Percentiles rank a stretch among this genome's conserved stretches.
Evolutionary conservation across 2,113 vertebrate genomes (phyloP).

Genomic region (Herpetotheres cachinnans): DNA sequence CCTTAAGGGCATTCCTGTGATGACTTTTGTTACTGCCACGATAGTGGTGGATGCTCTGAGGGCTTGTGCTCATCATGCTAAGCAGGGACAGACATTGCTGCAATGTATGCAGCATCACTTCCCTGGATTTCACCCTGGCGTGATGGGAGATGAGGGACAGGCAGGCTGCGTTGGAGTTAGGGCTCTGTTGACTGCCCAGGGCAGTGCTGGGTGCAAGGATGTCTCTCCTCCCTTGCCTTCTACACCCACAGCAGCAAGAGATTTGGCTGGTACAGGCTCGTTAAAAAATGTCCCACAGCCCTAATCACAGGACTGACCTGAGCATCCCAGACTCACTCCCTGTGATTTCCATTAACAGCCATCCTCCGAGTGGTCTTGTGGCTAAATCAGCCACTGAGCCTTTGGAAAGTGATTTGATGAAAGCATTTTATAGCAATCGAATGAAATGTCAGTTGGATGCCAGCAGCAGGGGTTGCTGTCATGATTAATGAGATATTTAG

Average conservation of each 20-base stretch:
- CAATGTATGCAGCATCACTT: accelerated
- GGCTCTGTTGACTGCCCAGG: not conserved
- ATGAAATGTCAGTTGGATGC: not conserved
- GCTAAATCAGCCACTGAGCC: not conserved
- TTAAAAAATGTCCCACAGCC: not conserved
- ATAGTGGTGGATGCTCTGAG: not conserved
- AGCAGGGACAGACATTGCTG: not conserved
- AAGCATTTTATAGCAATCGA: conserved; percentile 23
- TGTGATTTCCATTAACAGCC: conserved; percentile 3
- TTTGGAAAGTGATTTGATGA: conserved; percentile 20
- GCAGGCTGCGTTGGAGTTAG: not conserved
- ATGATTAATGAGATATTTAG: conserved; percentile 46
- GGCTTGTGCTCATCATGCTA: not conserved
- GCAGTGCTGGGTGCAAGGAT: accelerated
- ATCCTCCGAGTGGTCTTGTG: not conserved
- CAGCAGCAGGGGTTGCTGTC: conserved; percentile 29
- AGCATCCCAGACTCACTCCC: not conserved
- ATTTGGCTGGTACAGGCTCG: not conserved
- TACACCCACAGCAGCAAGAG: not conserved
- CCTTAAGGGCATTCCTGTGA: not conserved
- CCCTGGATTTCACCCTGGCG: not conserved
- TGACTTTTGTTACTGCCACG: not conserved
- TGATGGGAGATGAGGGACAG: not conserved
- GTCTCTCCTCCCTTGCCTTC: not conserved
- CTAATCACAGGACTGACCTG: not conserved